Percentiles rank a stretch among this genome's conserved stretches.
These are phyloP conservation scores for Leucoma salicis DNA, from an alignment of 2,888 invertebrate species.

Conservation along the genomic window DNA sequence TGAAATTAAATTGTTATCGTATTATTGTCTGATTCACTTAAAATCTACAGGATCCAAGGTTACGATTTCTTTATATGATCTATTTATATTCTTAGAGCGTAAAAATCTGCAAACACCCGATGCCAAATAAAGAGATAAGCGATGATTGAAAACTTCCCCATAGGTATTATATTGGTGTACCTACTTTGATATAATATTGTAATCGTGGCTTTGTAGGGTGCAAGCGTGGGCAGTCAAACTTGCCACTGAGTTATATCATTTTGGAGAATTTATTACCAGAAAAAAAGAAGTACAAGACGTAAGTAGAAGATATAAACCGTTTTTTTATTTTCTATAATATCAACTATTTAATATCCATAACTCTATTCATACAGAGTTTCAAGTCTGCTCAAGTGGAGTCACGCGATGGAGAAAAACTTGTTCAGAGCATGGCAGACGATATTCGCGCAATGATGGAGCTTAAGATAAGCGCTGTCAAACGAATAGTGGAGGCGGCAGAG, in stretches of 20 bases:
- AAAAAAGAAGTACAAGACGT: slow-evolving; percentile 90
- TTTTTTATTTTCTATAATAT: neutral
- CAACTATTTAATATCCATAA: neutral
- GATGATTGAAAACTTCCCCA: neutral
- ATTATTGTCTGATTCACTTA: neutral
- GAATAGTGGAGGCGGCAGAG: slow-evolving; percentile 95
- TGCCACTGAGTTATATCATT: slow-evolving; percentile 89
- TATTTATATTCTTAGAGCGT: slow-evolving; percentile 15
- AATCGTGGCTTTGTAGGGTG: slow-evolving; percentile 76
- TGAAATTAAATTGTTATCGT: neutral
- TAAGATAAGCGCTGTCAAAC: slow-evolving; percentile 92
- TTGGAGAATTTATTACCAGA: slow-evolving; percentile 90
- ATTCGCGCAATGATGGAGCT: slow-evolving; percentile 94
- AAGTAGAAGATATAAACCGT: slow-evolving; percentile 41
- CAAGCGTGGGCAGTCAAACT: slow-evolving; percentile 92
- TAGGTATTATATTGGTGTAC: neutral
- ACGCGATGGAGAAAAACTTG: slow-evolving; percentile 89
- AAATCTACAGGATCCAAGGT: neutral
- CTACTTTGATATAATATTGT: too few species aligned
- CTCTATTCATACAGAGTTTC: slow-evolving; percentile 84
- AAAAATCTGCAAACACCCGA: neutral
- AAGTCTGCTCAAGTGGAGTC: slow-evolving; percentile 88
- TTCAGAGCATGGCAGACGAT: slow-evolving; percentile 91
- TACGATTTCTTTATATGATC: slow-evolving; percentile 3
- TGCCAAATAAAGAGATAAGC: neutral